Evolutionary conservation across 2,113 vertebrate species (phyloP).

Genomic region (Nesoenas mayeri): DNA sequence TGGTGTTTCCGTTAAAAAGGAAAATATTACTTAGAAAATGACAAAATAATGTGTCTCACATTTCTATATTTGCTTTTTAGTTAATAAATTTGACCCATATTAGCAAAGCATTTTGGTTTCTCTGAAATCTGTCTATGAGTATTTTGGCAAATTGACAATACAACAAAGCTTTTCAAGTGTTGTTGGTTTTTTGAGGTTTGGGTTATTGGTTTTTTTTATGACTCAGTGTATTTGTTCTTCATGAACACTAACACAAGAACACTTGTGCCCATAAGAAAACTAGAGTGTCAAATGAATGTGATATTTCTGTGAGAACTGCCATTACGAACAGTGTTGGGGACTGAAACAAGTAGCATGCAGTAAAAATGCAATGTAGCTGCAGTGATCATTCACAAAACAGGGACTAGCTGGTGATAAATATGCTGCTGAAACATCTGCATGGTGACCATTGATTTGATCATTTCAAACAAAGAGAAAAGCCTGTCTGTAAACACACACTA

Average conservation of each 20-base stretch:
- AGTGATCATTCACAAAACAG: not conserved
- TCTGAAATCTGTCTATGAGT: not conserved
- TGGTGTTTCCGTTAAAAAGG: not conserved
- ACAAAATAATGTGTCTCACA: not conserved
- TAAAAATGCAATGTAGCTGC: not conserved
- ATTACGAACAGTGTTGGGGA: not conserved
- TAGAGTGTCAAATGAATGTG: not conserved
- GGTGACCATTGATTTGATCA: not conserved
- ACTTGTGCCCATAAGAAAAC: not conserved
- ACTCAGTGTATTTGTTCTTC: not conserved
- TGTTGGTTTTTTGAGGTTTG: too few species aligned
- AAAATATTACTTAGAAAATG: not conserved
- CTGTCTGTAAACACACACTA: not conserved
- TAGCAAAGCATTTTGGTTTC: not conserved
- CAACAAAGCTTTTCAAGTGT: not conserved
- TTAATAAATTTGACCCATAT: not conserved
- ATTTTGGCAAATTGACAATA: not conserved
- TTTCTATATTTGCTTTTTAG: not conserved
- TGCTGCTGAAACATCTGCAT: not conserved
- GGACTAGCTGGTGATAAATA: not conserved
- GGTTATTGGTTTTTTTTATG: not conserved
- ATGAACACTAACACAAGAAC: not conserved
- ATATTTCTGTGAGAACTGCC: not conserved
- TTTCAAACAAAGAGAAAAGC: slow-evolving; percentile 17
- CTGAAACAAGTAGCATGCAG: not conserved